phyloP scores from a whole-genome alignment of 2,797 vertebrate species.

The Pipistrellus pipistrellus region DNA sequence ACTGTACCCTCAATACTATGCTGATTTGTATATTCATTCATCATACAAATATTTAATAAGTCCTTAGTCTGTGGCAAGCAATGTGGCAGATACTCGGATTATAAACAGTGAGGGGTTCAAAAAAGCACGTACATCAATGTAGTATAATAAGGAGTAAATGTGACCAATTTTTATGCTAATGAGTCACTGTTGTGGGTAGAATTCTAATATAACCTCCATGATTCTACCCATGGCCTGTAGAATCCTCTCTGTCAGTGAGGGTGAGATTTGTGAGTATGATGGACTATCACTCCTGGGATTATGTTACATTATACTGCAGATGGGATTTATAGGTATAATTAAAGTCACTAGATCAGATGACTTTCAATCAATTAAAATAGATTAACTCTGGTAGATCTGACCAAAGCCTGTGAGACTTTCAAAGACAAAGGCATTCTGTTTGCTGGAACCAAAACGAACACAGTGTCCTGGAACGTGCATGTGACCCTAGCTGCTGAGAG shows the following conservation, averaged over 20 bases:
- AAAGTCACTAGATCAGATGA: not conserved
- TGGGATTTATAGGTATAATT: not conserved
- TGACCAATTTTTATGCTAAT: not conserved
- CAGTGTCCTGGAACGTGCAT: not conserved
- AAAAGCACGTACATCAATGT: not conserved
- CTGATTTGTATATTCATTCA: not conserved
- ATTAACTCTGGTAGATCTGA: not conserved
- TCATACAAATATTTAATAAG: not conserved
- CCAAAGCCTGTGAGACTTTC: not conserved
- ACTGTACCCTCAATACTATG: not conserved
- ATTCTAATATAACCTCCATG: not conserved
- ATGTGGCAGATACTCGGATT: fast-evolving
- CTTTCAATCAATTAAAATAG: not conserved
- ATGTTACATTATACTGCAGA: not conserved
- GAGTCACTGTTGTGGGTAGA: not conserved
- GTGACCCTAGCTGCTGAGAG: not conserved
- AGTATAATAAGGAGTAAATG: not conserved
- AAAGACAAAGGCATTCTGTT: not conserved
- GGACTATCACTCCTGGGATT: not conserved
- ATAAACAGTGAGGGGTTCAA: not conserved
- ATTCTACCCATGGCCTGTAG: fast-evolving
- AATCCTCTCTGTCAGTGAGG: not conserved
- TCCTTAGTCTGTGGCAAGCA: not conserved
- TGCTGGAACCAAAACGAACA: not conserved
- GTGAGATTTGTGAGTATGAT: not conserved